Evolutionary conservation across 2,888 invertebrate genomes (phyloP).

Genomic region (Apeira syringaria): DNA sequence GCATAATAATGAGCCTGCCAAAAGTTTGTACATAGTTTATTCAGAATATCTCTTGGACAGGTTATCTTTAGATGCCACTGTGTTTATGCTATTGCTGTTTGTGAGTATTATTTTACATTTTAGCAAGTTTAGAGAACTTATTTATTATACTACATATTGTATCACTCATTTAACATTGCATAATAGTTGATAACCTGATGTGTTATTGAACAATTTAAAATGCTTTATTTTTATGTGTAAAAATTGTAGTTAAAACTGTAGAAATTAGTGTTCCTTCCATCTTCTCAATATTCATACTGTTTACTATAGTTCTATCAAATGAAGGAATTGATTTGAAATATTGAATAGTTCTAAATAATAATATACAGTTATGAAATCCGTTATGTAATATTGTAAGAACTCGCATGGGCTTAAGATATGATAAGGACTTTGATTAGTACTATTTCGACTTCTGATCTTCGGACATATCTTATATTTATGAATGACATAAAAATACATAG

Average conservation of each 20-base stretch:
- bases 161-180: not conserved
- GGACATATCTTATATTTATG: slow-evolving; percentile 22
- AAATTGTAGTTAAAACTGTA: slow-evolving; percentile 1
- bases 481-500: slow-evolving; percentile 12
- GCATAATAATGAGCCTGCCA: too few species aligned
- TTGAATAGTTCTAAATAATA: slow-evolving; percentile 27
- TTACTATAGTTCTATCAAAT: slow-evolving; percentile 47
- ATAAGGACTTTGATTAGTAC: slow-evolving; percentile 23
- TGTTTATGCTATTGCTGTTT: too few species aligned
- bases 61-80: too few species aligned
- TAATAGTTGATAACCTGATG: not conserved
- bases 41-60: too few species aligned
- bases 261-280: slow-evolving; percentile 6
- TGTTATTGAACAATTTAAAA: not conserved
- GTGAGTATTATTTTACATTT: not conserved
- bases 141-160: not conserved
- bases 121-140: not conserved
- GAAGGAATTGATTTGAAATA: slow-evolving; percentile 66
- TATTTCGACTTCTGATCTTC: slow-evolving; percentile 20
- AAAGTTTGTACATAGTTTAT: too few species aligned
- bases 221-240: slow-evolving; percentile 9
- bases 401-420: slow-evolving; percentile 22
- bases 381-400: slow-evolving; percentile 31
- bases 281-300: slow-evolving; percentile 11
- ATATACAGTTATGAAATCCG: slow-evolving; percentile 27